Percentiles rank a stretch among this genome's conserved stretches.
Conservation (phyloP, 2,797 vertebrate species). For the Schizothorax lantsangensis region DNA sequence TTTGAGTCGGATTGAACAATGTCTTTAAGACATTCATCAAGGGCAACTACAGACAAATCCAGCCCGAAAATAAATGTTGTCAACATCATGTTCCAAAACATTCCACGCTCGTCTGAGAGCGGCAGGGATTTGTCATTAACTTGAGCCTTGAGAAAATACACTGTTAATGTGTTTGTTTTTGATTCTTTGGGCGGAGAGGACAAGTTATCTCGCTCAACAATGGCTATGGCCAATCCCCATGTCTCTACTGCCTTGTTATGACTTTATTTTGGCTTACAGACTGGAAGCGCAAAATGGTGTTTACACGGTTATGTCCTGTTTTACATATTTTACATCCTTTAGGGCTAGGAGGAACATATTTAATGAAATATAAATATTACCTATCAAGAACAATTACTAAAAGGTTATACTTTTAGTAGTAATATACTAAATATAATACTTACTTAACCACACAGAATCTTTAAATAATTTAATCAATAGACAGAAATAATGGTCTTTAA, state of each 20-base stretch:
- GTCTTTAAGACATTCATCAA: neutral
- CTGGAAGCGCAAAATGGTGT: slow-evolving; percentile 66
- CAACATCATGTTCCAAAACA: neutral
- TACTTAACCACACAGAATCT: neutral
- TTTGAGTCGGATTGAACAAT: neutral
- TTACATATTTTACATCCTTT: slow-evolving; percentile 54
- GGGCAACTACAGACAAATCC: neutral
- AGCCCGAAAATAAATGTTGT: slow-evolving; percentile 7
- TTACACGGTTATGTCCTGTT: slow-evolving; percentile 67
- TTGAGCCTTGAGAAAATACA: slow-evolving; percentile 58
- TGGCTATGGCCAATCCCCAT: slow-evolving; percentile 57
- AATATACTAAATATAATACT: neutral
- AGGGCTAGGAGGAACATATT: slow-evolving; percentile 2
- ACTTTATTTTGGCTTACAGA: slow-evolving; percentile 67
- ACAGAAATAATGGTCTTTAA: neutral
- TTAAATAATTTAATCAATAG: neutral
- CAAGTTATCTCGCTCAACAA: slow-evolving; percentile 65
- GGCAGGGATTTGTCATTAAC: slow-evolving; percentile 1
- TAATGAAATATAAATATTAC: slow-evolving; percentile 22
- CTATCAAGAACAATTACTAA: neutral
- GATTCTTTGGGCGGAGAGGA: slow-evolving; percentile 63
- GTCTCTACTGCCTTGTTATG: slow-evolving; percentile 68
- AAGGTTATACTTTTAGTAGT: neutral
- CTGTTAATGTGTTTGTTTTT: slow-evolving; percentile 63
- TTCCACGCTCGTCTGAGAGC: neutral